Evolutionary conservation across 2,113 vertebrate genomes (phyloP), one percentile per base, ranked within the genome.

Genomic region (Chinchilla lanigera): DNA sequence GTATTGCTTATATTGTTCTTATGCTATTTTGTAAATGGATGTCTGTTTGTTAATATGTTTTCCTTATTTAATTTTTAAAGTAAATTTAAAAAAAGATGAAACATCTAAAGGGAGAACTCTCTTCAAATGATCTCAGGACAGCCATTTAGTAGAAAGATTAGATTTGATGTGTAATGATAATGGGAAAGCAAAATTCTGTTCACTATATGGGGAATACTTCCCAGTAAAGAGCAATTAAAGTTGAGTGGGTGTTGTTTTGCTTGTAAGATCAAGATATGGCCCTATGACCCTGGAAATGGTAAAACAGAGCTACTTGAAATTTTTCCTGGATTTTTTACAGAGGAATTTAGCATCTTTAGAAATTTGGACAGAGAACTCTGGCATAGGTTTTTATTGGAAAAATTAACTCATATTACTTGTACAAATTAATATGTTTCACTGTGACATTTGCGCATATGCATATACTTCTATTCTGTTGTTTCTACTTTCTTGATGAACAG

Each of bases 321-420:
- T 52, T 71, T 92, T n/a, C 90, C 52, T 17, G 17, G 47, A 47
- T 87, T 87, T 94, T 96, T 47, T 41, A 73, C 77, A 94, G 52
- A 19, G 58, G 33, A 17, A 20, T 83, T 86, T 94, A 84, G 56
- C n/a, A 75, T 77, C 63, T 22, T 35, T 78, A 26, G 1, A 10
- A 28, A 44, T 87, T 95, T 87, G 13, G 28, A 38, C 54, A 90
- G 58, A 92, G 41, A 93, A 80, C 13, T 65, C 52, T 78, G 80
- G 24, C n/a, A 83, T 71, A 20, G 4, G 90, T 78, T 78, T 73
- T 52, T 35, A 52, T 17, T 80, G 30, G 20, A 52, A 80, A 80
- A 52, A 52, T 35, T 54, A 86, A 84, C 50, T 89, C 33, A 19
- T 33, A 33, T 67, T 73, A 65, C 16, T 20, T 80, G 33, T 19